phyloP scores from a whole-genome alignment of 1,140 invertebrate species.

The Dendroctonus ponderosae region DNA sequence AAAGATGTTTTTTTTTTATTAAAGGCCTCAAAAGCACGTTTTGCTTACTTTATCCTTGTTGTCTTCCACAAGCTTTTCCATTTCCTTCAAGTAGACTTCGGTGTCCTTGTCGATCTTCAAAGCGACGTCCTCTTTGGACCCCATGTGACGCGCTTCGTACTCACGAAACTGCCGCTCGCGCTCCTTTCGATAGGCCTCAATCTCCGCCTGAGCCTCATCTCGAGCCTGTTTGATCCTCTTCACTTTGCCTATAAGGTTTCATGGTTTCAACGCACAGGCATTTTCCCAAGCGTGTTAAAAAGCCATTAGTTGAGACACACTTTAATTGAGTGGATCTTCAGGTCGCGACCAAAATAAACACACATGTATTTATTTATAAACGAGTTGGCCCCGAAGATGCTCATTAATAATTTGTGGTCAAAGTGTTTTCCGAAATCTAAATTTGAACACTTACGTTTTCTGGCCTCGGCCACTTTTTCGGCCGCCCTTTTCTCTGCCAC shows the following conservation, averaged over 20 bases:
- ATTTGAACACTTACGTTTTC: conserved; percentile 81
- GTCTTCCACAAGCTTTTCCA: conserved; percentile 71
- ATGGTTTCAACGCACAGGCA: not conserved
- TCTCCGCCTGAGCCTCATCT: conserved; percentile 97
- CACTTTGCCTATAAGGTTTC: conserved; percentile 86
- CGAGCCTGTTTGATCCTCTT: conserved; percentile 97
- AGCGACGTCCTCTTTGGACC: conserved; percentile 84
- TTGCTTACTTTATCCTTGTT: conserved; percentile 71
- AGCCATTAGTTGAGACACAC: not conserved
- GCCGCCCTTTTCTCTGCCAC: conserved; percentile 97
- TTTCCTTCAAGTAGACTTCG: conserved; percentile 74
- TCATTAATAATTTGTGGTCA: not conserved
- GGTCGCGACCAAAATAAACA: no score
- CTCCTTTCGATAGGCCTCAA: conserved; percentile 94
- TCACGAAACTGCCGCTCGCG: conserved; percentile 88
- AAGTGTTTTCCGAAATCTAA: not conserved
- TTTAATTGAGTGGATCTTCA: not conserved
- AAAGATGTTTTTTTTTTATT: conserved; percentile 10
- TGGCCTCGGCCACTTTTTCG: conserved; percentile 97
- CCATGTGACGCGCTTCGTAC: conserved; percentile 90
- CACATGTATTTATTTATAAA: no score
- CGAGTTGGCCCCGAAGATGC: no score
- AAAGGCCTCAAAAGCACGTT: conserved; percentile 3
- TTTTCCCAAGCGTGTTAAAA: not conserved
- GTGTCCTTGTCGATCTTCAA: conserved; percentile 87